Evolutionary conservation across 2,888 invertebrate genomes (phyloP), one percentile per base, ranked within the genome.

Genomic region (Drosophila ochracea): DNA sequence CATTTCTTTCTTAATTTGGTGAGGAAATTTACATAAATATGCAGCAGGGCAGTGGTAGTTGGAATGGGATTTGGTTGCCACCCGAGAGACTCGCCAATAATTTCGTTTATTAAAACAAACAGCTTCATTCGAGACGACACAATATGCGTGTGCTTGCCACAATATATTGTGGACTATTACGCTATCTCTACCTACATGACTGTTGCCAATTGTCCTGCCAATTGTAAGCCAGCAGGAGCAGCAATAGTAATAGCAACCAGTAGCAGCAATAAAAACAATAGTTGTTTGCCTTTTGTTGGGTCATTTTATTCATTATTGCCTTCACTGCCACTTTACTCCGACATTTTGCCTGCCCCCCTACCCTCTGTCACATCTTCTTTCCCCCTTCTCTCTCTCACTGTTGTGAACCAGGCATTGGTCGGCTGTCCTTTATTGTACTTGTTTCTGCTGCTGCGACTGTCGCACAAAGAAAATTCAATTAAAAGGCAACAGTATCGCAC

Each of bases 401-500:
- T 70, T 69, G 68, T 78, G 68, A 68, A 54, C 53, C 57, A 67
- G 57, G 65, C 67, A 31, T 49, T 59, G 65, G 37, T 47, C 68
- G 50, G 73, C 65, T 74, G 77, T 84, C 73, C 80, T 84, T 80
- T 77, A 74, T 83, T 76, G 73, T 79, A 67, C 75, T 91, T 78
- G 73, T 77, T 78, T 73, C 73, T 59, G 62, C 25, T 55, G 64
- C 19, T 61, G 64, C 30, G 57, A 72, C 61, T 76, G 86, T 71
- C 76, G 69, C 78, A 90, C 82, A 90, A 91, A 89, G 92, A 91
- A 92, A 92, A 88, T 92, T 92, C 92, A 92, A 92, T 92, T 92
- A 92, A 92, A 92, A 87, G 85, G 88, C 92, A 92, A 92, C 92
- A 92, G 92, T 91, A 87, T 85, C 87, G 89, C 89, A 89, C 85